A percentile compares a stretch with the other conserved stretches of the same genome.
Evolutionary conservation across 2,797 vertebrate genomes (phyloP).

Genomic region (Setipinna tenuifilis): DNA sequence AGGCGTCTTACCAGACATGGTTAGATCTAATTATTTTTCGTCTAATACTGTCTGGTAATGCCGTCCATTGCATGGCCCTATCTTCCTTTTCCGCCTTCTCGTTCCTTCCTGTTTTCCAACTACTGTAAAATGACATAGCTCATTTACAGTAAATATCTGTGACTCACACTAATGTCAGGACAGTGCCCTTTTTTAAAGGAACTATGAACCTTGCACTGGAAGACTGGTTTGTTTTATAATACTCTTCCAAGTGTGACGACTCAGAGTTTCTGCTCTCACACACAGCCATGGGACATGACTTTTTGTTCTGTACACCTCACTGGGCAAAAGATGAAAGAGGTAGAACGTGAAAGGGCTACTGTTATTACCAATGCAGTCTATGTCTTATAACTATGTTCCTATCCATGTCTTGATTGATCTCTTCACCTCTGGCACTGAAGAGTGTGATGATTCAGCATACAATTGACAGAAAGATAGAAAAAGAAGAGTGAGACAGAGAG

Average conservation of each 20-base stretch:
- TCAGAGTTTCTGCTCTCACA: constrained; percentile 71
- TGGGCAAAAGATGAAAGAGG: neutral
- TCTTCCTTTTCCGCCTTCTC: constrained; percentile 64
- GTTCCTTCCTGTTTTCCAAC: neutral
- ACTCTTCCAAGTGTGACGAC: constrained; percentile 69
- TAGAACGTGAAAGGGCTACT: neutral
- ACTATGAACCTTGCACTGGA: constrained; percentile 76
- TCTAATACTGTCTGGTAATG: constrained; percentile 99
- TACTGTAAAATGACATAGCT: constrained; percentile 26
- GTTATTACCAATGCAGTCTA: neutral
- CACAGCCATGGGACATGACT: constrained; percentile 3
- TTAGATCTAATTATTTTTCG: constrained; percentile 91
- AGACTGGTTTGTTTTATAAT: constrained; percentile 58
- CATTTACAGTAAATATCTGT: neutral
- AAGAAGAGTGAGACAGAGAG: neutral
- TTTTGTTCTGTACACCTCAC: neutral
- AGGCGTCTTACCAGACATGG: constrained; percentile 98
- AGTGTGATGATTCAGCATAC: constrained; percentile 15
- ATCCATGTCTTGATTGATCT: constrained; percentile 2
- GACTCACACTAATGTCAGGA: neutral
- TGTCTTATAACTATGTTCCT: neutral
- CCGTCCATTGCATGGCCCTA: constrained; percentile 87
- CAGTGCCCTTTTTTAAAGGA: constrained; percentile 43
- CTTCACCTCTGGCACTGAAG: neutral
- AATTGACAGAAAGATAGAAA: neutral